Evolutionary conservation across 2,888 invertebrate species (phyloP), one percentile per base, ranked within the genome.

Genomic region (Cordilura impudica): DNA sequence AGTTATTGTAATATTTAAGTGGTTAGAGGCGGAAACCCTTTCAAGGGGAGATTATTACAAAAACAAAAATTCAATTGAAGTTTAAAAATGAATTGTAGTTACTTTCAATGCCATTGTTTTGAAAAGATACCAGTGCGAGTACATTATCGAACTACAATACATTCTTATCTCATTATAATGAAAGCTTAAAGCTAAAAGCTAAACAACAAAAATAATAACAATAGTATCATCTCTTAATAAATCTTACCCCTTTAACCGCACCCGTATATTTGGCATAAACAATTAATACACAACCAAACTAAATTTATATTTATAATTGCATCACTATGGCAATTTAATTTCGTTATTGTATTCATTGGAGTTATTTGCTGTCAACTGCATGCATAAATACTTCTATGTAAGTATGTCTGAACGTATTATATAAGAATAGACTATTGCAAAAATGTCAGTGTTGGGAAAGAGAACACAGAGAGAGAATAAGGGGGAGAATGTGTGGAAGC

Each of bases 321-420:
- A 85, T 87, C 82, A 82, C 86, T 85, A 85, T 85, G 86, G 86
- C 83, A 86, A 86, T 86, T 86, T 86, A 86, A 87, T 86, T 86
- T 88, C 84, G 88, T 87, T 88, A 88, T 88, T 88, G 88, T 88
- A 88, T 88, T 88, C 88, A 88, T 88, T 88, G 87, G 84, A 84
- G 85, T 87, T 87, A 87, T 85, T 84, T 81, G 70, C 83, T 82
- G 84, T 83, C 84, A 81, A 83, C 83, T 84, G 83, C 82, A 84
- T 19, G 8, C 18, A 4, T 10, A 7, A 18, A 47, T n/a, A n/a
- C n/a, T n/a, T n/a, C n/a, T n/a, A n/a, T n/a, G n/a, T n/a, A n/a
- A n/a, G n/a, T n/a, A n/a, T n/a, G n/a, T n/a, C n/a, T n/a, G n/a
- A n/a, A n/a, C n/a, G n/a, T n/a, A n/a, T n/a, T n/a, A n/a, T n/a